Percentiles rank a stretch among this genome's conserved stretches.
These are phyloP conservation scores for Eulemur rubriventer DNA, from an alignment of 2,797 vertebrate species.

Conservation along the genomic window DNA sequence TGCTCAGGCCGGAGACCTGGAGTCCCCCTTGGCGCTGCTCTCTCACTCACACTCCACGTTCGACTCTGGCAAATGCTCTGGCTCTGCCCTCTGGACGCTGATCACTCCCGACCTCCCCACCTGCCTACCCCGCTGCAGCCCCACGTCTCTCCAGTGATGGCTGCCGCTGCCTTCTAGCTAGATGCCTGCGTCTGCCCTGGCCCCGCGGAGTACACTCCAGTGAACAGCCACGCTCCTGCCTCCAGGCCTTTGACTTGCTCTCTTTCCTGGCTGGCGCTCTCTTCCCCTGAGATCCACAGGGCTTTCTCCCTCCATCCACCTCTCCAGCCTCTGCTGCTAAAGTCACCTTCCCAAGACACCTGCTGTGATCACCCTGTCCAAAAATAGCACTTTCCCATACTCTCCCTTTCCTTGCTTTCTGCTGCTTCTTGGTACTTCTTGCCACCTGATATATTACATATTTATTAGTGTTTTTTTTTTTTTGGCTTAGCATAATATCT, in stretches of 20 bases:
- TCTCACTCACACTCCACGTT: not conserved
- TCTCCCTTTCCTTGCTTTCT: not conserved
- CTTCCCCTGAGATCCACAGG: rapidly evolving
- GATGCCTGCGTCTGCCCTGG: too few species aligned
- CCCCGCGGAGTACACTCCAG: rapidly evolving
- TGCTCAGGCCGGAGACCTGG: not conserved
- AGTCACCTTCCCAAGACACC: not conserved
- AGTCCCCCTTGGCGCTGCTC: rapidly evolving
- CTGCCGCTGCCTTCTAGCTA: rapidly evolving
- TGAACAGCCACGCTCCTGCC: not conserved
- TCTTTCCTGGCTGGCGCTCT: not conserved
- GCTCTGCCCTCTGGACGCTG: not conserved
- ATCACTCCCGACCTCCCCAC: not conserved
- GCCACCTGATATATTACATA: not conserved
- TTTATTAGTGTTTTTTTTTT: too few species aligned
- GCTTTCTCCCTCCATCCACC: not conserved
- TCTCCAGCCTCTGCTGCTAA: not conserved
- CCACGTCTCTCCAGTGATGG: rapidly evolving
- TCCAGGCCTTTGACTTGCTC: not conserved
- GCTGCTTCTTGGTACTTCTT: not conserved
- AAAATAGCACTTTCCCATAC: not conserved
- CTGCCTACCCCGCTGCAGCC: rapidly evolving
- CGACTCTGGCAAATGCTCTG: rapidly evolving
- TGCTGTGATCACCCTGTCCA: not conserved
- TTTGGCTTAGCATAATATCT: not conserved